Percentiles rank a stretch among this genome's conserved stretches.
Conservation (phyloP, 2,888 invertebrate genomes). For the Labia minor region DNA sequence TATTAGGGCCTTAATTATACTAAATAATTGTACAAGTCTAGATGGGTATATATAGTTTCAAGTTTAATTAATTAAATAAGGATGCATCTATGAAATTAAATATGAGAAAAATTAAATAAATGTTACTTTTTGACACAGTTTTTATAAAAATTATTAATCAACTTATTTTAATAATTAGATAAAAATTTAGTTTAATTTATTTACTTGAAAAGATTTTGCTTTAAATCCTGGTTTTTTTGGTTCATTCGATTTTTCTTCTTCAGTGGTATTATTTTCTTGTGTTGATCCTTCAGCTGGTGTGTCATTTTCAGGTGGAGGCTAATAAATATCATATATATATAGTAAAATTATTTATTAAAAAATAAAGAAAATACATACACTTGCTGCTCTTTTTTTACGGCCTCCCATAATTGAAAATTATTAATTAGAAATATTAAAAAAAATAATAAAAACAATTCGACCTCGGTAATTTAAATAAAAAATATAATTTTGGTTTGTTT, state of each 20-base stretch:
- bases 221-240: conserved; percentile 35
- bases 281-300: conserved; percentile 13
- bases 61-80: no score
- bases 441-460: no score
- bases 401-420: background rate
- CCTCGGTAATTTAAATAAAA: no score
- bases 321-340: background rate
- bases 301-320: background rate
- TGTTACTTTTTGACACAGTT: background rate
- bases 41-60: no score
- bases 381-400: conserved; percentile 20
- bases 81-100: no score
- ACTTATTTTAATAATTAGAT: background rate
- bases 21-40: no score
- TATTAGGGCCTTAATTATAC: background rate
- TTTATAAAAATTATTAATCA: background rate
- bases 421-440: background rate
- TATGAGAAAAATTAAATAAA: background rate
- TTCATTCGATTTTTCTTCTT: conserved; percentile 27
- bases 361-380: background rate
- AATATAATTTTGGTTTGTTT: no score
- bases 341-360: background rate
- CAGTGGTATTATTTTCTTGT: conserved; percentile 17
- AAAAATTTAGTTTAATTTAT: conserved; percentile 22
- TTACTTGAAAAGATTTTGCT: conserved; percentile 37